A percentile compares a stretch with the other conserved stretches of the same genome.
Conservation (phyloP, 2,888 invertebrate species). For the Rosalia funebris region DNA sequence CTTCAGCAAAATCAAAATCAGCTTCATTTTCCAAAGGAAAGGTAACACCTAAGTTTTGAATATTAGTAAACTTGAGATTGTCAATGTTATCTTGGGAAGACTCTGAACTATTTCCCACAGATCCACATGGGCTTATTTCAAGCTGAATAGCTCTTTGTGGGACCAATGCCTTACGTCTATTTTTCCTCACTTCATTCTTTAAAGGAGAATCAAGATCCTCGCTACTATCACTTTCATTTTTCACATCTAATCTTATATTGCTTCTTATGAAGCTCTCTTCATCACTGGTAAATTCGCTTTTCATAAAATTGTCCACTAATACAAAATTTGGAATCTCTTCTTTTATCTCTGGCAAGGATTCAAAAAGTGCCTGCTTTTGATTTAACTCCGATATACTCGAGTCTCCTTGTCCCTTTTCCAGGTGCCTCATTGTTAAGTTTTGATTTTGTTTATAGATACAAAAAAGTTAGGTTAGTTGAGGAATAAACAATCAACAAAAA, state of each 20-base stretch:
- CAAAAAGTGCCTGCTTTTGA: conserved; percentile 44
- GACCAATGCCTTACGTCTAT: conserved; percentile 55
- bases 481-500: conserved; percentile 11
- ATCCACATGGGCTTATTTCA: conserved; percentile 49
- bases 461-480: conserved; percentile 32
- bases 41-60: conserved; percentile 32
- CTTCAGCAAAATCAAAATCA: conserved; percentile 33
- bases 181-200: conserved; percentile 48
- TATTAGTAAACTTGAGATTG: conserved; percentile 35
- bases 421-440: conserved; percentile 34
- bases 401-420: conserved; percentile 32
- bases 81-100: conserved; percentile 53
- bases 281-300: conserved; percentile 45
- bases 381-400: conserved; percentile 24
- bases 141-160: conserved; percentile 57
- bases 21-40: conserved; percentile 34
- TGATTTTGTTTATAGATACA: conserved; percentile 32
- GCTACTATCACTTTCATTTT: conserved; percentile 45
- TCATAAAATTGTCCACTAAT: conserved; percentile 44
- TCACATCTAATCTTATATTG: conserved; percentile 39
- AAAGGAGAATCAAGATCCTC: conserved; percentile 38
- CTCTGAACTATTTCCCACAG: conserved; percentile 52
- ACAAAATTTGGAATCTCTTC: conserved; percentile 47
- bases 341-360: conserved; percentile 47
- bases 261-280: conserved; percentile 43